Evolutionary conservation across 2,888 invertebrate genomes (phyloP).

Genomic region (Rosalia funebris): DNA sequence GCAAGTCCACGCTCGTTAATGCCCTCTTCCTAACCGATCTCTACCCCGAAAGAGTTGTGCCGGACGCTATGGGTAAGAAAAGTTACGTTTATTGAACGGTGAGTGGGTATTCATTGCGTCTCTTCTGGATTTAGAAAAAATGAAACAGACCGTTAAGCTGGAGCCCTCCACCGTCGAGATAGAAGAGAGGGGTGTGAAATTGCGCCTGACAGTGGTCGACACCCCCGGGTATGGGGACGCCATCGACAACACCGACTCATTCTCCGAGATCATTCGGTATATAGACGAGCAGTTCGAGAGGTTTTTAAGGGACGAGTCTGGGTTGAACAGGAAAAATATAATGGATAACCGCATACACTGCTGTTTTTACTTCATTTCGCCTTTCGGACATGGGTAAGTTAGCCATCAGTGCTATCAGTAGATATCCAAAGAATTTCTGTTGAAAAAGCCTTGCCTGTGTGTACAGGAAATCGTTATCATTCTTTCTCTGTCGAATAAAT

Average conservation of each 20-base stretch:
- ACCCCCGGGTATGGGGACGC: constrained; percentile 97
- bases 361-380: constrained; percentile 97
- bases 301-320: constrained; percentile 91
- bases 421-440: neutral
- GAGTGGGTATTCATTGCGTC: neutral
- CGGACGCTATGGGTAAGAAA: constrained; percentile 82
- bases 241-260: constrained; percentile 93
- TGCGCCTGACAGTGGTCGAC: constrained; percentile 92
- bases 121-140: constrained; percentile 74
- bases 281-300: constrained; percentile 97
- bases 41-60: constrained; percentile 91
- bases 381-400: constrained; percentile 92
- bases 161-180: constrained; percentile 97
- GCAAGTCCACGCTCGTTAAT: constrained; percentile 95
- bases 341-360: constrained; percentile 98
- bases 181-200: constrained; percentile 93
- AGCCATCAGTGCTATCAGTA: neutral
- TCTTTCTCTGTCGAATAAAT: too few relatives aligned
- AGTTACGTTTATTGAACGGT: too few relatives aligned
- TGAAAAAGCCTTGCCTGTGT: neutral
- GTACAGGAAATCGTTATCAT: constrained; percentile 12
- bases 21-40: constrained; percentile 94
- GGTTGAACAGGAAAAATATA: constrained; percentile 94
- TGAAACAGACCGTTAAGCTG: constrained; percentile 90
- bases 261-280: constrained; percentile 93